phyloP scores from a whole-genome alignment of 2,888 invertebrate species.

The Agonum fuliginosum region DNA sequence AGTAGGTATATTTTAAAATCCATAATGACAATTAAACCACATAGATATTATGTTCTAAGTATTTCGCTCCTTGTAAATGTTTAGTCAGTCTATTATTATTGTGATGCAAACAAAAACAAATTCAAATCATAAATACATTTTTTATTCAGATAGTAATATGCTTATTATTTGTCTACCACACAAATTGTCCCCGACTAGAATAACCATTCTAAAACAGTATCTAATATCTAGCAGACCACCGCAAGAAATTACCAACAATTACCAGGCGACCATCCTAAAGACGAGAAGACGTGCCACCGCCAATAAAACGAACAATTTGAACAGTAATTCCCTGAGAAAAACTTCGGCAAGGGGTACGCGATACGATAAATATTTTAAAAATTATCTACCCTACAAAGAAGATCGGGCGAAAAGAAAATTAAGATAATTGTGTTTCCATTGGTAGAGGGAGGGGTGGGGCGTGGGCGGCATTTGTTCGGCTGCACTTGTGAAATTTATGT shows the following conservation, averaged over 20 bases:
- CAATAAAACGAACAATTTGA: conserved; percentile 51
- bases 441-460: conserved; percentile 57
- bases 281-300: neutral
- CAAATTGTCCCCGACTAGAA: no score
- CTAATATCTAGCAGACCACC: neutral
- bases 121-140: no score
- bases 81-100: no score
- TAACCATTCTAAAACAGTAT: neutral
- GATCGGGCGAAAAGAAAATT: conserved; percentile 69
- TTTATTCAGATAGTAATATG: no score
- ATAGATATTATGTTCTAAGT: no score
- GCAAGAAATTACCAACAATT: conserved; percentile 43
- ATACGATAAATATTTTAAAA: conserved; percentile 65
- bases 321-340: conserved; percentile 38
- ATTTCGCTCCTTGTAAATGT: no score
- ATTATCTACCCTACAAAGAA: conserved; percentile 67
- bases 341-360: conserved; percentile 17
- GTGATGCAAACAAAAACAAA: no score
- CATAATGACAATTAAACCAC: no score
- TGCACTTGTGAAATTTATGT: conserved; percentile 68
- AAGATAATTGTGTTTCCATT: conserved; percentile 72
- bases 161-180: neutral
- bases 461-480: conserved; percentile 69
- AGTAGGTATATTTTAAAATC: no score
- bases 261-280: conserved; percentile 16